phyloP scores from a whole-genome alignment of 2,797 vertebrate genomes.

The Florisuga fusca region DNA sequence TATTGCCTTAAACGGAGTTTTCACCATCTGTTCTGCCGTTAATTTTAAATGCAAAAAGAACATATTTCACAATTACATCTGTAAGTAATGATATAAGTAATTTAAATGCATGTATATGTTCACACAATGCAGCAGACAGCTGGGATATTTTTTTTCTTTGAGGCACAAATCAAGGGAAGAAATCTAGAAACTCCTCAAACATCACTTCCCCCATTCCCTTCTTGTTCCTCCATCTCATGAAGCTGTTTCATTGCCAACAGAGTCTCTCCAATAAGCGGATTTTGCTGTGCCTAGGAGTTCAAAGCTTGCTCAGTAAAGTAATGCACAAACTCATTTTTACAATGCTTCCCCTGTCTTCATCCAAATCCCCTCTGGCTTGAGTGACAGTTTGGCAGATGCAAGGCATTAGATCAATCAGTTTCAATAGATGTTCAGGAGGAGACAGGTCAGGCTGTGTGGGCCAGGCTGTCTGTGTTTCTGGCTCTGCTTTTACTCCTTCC shows the following conservation, averaged over 20 bases:
- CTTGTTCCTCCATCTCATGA: slow-evolving; percentile 2
- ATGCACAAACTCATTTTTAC: slow-evolving; percentile 69
- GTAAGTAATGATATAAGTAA: slow-evolving; percentile 85
- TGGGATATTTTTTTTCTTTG: slow-evolving; percentile 67
- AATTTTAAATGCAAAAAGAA: slow-evolving; percentile 81
- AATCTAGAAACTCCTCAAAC: slow-evolving; percentile 46
- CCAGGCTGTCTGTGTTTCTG: slow-evolving; percentile 22
- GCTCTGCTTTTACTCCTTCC: background rate
- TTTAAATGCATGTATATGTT: slow-evolving; percentile 85
- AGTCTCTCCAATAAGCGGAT: slow-evolving; percentile 50
- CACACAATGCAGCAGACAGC: slow-evolving; percentile 79
- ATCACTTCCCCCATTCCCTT: background rate
- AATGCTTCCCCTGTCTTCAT: slow-evolving; percentile 67
- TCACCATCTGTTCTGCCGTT: slow-evolving; percentile 82
- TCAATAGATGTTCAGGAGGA: slow-evolving; percentile 67
- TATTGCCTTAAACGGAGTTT: slow-evolving; percentile 81
- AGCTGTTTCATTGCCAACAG: slow-evolving; percentile 37
- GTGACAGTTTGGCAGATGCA: slow-evolving; percentile 79
- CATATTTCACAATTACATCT: slow-evolving; percentile 87
- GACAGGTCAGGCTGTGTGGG: slow-evolving; percentile 66
- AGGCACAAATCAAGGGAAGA: slow-evolving; percentile 76
- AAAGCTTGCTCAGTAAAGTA: slow-evolving; percentile 70
- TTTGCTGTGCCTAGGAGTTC: slow-evolving; percentile 66
- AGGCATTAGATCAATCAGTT: slow-evolving; percentile 75
- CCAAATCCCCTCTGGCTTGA: slow-evolving; percentile 77